Base-by-base conservation (phyloP, 1,140 invertebrate species). In the Drosophila rhopaloa region DNA sequence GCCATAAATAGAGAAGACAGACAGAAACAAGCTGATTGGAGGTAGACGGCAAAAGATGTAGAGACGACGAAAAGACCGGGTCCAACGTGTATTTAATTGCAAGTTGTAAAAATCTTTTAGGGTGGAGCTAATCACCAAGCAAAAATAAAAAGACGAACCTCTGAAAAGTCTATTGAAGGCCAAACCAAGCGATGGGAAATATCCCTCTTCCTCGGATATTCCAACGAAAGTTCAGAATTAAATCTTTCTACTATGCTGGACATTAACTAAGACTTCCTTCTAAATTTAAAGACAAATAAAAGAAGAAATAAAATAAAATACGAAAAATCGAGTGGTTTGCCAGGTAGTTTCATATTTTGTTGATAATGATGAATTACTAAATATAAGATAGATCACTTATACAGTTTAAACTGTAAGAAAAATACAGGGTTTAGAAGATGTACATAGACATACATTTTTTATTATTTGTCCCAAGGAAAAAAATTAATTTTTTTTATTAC, bases 31-130 rank as follows among this genome's bases (percentile, higher is more conserved):
- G 43, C 9, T 13, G 47, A 70, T 56, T 24, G 9, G 32, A 32
- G 2, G 29, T 6, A 5, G 47, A 48, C 13, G 11, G 16, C 5
- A 9, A 19, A 14, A 19, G 11, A 19, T 24, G 37, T 1, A n/a
- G 14, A 38, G 35, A 40, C 35, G 14, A 10, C 53, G 27, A 55
- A 38, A n/a, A 35, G 32, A 47, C 10, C 29, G 66, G 51, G n/a
- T 19, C 43, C 41, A 70, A 56, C 51, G 59, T 61, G 32, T 61
- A 57, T 77, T 77, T 77, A 77, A 77, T 77, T 77, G 75, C 75
- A 61, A 77, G 75, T 77, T 77, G 75, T 77, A 77, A 77, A 76
- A 77, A 68, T 70, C 56, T 48, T 77, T 77, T 41, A 57, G 75
- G 75, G 63, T 55, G 74, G 56, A 70, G 74, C 75, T 61, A 70